phyloP scores from a whole-genome alignment of 2,888 invertebrate species.

The Cordilura impudica region DNA sequence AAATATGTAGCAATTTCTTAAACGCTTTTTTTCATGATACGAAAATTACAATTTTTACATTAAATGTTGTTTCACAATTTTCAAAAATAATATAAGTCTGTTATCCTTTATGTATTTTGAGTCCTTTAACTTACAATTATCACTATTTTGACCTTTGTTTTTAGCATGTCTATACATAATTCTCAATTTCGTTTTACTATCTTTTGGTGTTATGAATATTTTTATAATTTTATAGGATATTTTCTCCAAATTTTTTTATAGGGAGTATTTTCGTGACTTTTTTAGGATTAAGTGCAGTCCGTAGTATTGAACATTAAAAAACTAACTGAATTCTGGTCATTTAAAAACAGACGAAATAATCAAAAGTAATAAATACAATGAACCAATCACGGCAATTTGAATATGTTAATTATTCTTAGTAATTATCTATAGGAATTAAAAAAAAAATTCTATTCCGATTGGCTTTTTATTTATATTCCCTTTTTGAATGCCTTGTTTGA shows the following conservation, averaged over 20 bases:
- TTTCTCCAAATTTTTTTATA: neutral
- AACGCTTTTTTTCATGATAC: no score
- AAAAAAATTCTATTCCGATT: neutral
- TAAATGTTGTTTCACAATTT: no score
- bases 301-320: conserved; percentile 59
- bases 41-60: no score
- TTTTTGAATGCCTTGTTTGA: neutral
- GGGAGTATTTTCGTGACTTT: neutral
- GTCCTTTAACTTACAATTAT: conserved; percentile 46
- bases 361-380: conserved; percentile 22
- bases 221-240: neutral
- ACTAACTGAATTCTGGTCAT: conserved; percentile 35
- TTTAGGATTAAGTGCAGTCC: conserved; percentile 62
- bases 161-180: conserved; percentile 44
- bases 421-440: conserved; percentile 20
- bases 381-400: conserved; percentile 16
- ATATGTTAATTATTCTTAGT: conserved; percentile 44
- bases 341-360: conserved; percentile 27
- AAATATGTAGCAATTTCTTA: no score
- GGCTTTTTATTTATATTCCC: neutral
- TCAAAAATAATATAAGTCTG: no score
- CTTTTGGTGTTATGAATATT: conserved; percentile 13
- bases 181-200: neutral
- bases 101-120: neutral
- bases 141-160: conserved; percentile 8